Percentiles rank a stretch among this genome's conserved stretches.
Conservation (phyloP, 2,888 invertebrate species). For the Merodon equestris region DNA sequence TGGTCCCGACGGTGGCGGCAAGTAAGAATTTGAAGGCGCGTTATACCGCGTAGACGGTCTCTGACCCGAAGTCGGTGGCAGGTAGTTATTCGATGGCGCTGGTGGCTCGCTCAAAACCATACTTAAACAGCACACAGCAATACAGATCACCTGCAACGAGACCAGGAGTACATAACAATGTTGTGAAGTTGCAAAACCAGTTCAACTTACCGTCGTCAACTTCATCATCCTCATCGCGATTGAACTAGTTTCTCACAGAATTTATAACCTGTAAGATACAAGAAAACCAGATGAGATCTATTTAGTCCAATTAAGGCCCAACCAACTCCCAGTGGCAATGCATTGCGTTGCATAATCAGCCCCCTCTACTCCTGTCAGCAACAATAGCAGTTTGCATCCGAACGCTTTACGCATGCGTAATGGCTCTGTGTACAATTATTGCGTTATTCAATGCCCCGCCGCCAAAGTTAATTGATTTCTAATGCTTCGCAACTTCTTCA, state of each 20-base stretch:
- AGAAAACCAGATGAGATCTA: slow-evolving; percentile 61
- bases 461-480: slow-evolving; percentile 66
- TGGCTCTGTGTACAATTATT: slow-evolving; percentile 55
- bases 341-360: slow-evolving; percentile 44
- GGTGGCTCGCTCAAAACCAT: slow-evolving; percentile 76
- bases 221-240: slow-evolving; percentile 71
- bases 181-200: slow-evolving; percentile 32
- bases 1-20: slow-evolving; percentile 80
- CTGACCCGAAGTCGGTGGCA: slow-evolving; percentile 78
- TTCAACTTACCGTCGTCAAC: slow-evolving; percentile 73
- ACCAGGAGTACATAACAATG: slow-evolving; percentile 39
- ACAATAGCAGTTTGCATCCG: slow-evolving; percentile 15
- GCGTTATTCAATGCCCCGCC: slow-evolving; percentile 54
- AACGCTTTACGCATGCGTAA: slow-evolving; percentile 58
- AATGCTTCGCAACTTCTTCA: slow-evolving; percentile 28
- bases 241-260: slow-evolving; percentile 65
- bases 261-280: slow-evolving; percentile 61
- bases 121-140: slow-evolving; percentile 72
- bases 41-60: slow-evolving; percentile 76
- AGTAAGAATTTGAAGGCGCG: slow-evolving; percentile 79
- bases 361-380: slow-evolving; percentile 1
- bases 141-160: slow-evolving; percentile 72
- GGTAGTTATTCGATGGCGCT: slow-evolving; percentile 74
- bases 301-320: slow-evolving; percentile 58
- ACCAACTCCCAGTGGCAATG: slow-evolving; percentile 40